Conservation (phyloP, 2,113 vertebrate genomes). For the Meriones unguiculatus region DNA sequence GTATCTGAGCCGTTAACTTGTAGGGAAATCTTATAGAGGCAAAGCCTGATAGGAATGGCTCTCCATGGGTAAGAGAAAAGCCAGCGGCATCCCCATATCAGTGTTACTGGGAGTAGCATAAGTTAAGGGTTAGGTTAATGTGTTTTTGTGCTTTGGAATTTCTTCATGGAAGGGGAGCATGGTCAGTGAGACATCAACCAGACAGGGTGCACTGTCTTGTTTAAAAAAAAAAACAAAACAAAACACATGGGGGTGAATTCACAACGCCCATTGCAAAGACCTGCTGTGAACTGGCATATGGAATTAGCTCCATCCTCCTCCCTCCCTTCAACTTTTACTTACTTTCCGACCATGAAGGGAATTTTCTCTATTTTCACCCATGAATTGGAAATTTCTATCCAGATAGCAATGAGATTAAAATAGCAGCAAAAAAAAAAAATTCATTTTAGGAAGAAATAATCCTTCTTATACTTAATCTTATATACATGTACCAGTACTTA, state of each 20-base stretch:
- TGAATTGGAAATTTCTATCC: background rate
- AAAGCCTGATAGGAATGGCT: background rate
- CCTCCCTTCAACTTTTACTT: background rate
- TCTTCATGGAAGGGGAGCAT: background rate
- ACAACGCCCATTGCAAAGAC: background rate
- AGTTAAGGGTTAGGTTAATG: background rate
- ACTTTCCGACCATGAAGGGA: background rate
- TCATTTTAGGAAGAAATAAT: background rate
- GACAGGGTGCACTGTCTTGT: fast-evolving
- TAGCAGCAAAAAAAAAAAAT: background rate
- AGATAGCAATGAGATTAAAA: background rate
- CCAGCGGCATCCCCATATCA: background rate
- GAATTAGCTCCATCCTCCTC: background rate
- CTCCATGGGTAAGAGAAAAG: background rate
- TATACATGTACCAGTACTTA: background rate
- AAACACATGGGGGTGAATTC: background rate
- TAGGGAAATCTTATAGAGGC: background rate
- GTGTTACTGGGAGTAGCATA: background rate
- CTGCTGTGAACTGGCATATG: background rate
- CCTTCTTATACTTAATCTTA: background rate
- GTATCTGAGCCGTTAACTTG: background rate
- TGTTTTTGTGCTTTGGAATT: background rate
- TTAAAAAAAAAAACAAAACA: background rate
- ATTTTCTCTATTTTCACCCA: background rate
- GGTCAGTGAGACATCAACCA: background rate